Evolutionary conservation across 2,113 vertebrate species (phyloP), one percentile per base, ranked within the genome.

Genomic region (Sinocyclocheilus anophthalmus): DNA sequence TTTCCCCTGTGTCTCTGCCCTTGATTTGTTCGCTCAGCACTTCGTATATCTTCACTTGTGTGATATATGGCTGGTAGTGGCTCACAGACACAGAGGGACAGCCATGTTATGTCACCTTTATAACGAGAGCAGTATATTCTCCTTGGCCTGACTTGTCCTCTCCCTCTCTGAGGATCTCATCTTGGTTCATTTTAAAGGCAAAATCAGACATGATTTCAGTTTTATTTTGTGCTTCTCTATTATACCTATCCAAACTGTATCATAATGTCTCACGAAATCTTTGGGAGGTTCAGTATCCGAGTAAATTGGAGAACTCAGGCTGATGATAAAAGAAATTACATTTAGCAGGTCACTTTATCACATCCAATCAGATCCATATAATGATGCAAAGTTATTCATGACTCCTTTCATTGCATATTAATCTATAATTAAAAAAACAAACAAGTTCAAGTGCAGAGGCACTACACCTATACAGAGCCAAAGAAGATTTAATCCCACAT

Each of bases 81-180:
- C 77, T 3, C 61, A 86, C 76, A 88, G 87, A 84, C 81, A 82
- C 55, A 37, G 79, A 61, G 75, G 78, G 81, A 81, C 86, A 90
- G 86, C 50, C 82, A 77, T 39, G 48, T 90, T 89, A 67, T 90
- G 89, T 90, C 89, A 86, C 70, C 55, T 85, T 86, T 73, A 77
- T 86, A 83, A 87, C 88, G 90, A 89, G 87, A 63, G 89, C 86
- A 85, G 73, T 90, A 90, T 86, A 92, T 92, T 84, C 76, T 87
- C 85, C 59, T 82, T 90, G 81, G 76, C 42, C 81, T 67, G 59
- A 76, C 59, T 83, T 16, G 26, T 48, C 30, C 72, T 72, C 14
- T 65, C 18, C 37, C 72, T 45, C 45, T 12, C 45, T 65, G 26
- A 37, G 22, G 80, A 69, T 72, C 45, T 59, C 45, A 72, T 48